phyloP scores from a whole-genome alignment of 2,888 invertebrate species.

The Siphonodentalium dalli region DNA sequence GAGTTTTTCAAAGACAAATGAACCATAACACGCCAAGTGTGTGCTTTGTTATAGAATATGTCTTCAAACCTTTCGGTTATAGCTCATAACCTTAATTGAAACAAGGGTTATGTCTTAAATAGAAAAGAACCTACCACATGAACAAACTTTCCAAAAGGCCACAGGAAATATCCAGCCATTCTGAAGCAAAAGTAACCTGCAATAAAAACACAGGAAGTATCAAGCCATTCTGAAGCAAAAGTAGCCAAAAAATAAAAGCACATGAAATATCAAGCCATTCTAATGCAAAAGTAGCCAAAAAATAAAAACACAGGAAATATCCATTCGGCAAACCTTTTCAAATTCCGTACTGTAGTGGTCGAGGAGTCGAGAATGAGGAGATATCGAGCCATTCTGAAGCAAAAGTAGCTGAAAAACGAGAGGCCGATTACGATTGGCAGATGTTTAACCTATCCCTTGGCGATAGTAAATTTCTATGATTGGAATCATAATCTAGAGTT shows the following conservation, averaged over 20 bases:
- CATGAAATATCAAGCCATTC: conserved; percentile 52
- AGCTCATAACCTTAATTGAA: too few relatives aligned
- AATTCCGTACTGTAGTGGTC: not conserved
- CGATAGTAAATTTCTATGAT: too few relatives aligned
- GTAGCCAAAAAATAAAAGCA: conserved; percentile 29
- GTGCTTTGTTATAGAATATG: too few relatives aligned
- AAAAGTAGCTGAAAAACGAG: conserved; percentile 33
- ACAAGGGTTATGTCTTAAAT: too few relatives aligned
- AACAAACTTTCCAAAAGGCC: conserved; percentile 63
- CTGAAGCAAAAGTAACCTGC: conserved; percentile 47
- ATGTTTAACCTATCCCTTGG: too few relatives aligned
- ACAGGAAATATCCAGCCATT: conserved; percentile 54
- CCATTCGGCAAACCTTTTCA: not conserved
- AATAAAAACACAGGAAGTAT: conserved; percentile 43
- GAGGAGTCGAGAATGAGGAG: conserved; percentile 37
- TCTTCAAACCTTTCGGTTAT: too few relatives aligned
- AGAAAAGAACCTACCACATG: conserved; percentile 51
- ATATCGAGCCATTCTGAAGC: conserved; percentile 51
- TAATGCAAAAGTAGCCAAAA: conserved; percentile 46
- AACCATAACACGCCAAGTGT: too few relatives aligned
- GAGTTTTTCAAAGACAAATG: too few relatives aligned
- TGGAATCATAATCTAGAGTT: too few relatives aligned
- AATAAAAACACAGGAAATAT: conserved; percentile 44
- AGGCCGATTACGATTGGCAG: too few relatives aligned
- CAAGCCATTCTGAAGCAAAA: conserved; percentile 52